Percentiles rank a stretch among this genome's conserved stretches.
These are phyloP conservation scores for Blennius ocellaris DNA, from an alignment of 2,113 vertebrate genomes.

Conservation along the genomic window DNA sequence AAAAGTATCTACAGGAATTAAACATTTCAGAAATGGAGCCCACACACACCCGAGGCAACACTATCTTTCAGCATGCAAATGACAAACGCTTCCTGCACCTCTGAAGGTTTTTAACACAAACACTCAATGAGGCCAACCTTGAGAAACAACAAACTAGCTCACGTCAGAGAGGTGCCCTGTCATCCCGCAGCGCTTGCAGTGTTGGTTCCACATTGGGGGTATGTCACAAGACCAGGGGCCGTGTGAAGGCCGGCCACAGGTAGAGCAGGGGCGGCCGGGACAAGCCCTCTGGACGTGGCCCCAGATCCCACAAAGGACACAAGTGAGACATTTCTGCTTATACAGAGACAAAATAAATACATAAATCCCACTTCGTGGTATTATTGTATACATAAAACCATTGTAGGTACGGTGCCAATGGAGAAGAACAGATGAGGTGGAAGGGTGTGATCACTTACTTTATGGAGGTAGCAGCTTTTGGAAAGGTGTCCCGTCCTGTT, in stretches of 20 bases:
- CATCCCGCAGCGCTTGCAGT: slow-evolving; percentile 73
- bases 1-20: slow-evolving; percentile 17
- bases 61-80: slow-evolving; percentile 29
- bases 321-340: slow-evolving; percentile 61
- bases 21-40: slow-evolving; percentile 24
- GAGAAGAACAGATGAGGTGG: neutral
- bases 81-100: slow-evolving; percentile 30
- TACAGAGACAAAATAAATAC: slow-evolving; percentile 5
- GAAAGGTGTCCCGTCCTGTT: slow-evolving; percentile 63
- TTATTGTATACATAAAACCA: neutral
- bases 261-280: slow-evolving; percentile 57
- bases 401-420: neutral
- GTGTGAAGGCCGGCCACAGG: slow-evolving; percentile 68
- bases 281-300: slow-evolving; percentile 71
- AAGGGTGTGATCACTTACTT: slow-evolving; percentile 47
- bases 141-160: slow-evolving; percentile 8
- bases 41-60: slow-evolving; percentile 3
- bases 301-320: slow-evolving; percentile 71
- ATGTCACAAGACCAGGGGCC: slow-evolving; percentile 51
- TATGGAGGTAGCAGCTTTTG: slow-evolving; percentile 63
- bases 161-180: slow-evolving; percentile 75
- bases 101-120: neutral
- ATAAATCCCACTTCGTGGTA: neutral
- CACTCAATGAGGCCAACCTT: neutral
- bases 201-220: slow-evolving; percentile 69